Conservation (phyloP, 2,113 vertebrate genomes). For the Scomber japonicus region DNA sequence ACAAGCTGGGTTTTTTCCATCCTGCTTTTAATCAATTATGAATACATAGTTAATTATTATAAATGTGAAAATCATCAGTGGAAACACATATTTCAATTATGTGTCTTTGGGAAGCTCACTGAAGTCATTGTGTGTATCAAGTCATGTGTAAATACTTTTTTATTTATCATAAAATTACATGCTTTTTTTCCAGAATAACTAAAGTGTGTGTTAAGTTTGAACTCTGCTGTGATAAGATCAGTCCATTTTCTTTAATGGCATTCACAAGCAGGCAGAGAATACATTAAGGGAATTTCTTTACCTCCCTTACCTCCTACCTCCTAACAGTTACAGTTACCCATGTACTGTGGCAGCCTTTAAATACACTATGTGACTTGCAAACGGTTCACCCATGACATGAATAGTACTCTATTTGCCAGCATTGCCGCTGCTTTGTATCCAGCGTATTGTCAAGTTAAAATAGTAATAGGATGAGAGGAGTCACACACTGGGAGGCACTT, state of each 20-base stretch:
- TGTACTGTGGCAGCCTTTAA: slow-evolving; percentile 22
- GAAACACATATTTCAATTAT: neutral
- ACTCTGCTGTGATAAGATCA: neutral
- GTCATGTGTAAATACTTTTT: neutral
- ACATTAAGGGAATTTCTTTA: slow-evolving; percentile 18
- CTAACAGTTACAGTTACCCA: slow-evolving; percentile 10
- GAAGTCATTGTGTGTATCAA: neutral
- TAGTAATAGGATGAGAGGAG: slow-evolving; percentile 37
- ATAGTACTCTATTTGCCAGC: neutral
- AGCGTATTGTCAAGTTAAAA: slow-evolving; percentile 36
- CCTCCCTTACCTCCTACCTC: slow-evolving; percentile 23
- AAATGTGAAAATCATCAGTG: neutral
- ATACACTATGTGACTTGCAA: slow-evolving; percentile 25
- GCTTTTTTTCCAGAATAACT: neutral
- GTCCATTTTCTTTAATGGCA: neutral
- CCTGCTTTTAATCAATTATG: too few relatives aligned
- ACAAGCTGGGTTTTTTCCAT: neutral
- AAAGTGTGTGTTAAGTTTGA: neutral
- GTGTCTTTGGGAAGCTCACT: neutral
- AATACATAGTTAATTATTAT: neutral
- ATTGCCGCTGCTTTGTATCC: slow-evolving; percentile 12
- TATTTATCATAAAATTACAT: neutral
- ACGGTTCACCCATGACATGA: slow-evolving; percentile 17
- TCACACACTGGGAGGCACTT: slow-evolving; percentile 11
- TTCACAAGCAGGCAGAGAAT: slow-evolving; percentile 21